Evolutionary conservation across 2,113 vertebrate genomes (phyloP).

Genomic region (Sorex fumeus): DNA sequence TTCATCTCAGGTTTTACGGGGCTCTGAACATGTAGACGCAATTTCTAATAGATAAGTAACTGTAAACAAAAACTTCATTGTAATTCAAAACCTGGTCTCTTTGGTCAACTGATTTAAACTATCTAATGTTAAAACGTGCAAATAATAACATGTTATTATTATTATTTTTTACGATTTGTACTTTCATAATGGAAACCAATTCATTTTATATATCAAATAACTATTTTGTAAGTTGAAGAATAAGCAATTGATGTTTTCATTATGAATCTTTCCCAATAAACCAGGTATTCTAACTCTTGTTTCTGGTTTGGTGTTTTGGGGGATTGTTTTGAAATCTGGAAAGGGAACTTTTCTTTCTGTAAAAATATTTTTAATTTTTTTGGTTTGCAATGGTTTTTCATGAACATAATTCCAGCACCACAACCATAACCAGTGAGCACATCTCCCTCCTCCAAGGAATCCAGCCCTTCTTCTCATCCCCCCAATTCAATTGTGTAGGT

Average conservation of each 20-base stretch:
- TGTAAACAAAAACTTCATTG: conserved; percentile 57
- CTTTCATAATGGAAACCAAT: conserved; percentile 62
- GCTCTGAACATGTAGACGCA: conserved; percentile 41
- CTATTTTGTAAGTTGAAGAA: conserved; percentile 75
- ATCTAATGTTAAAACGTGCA: conserved; percentile 37
- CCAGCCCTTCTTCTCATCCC: no score
- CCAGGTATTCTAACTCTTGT: conserved; percentile 70
- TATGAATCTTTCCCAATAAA: conserved; percentile 85
- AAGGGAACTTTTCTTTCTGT: neutral
- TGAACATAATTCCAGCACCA: no score
- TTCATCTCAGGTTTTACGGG: neutral
- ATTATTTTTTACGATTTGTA: conserved; percentile 78
- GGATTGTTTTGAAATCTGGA: conserved; percentile 13
- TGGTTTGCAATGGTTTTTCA: no score
- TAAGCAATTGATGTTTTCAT: conserved; percentile 73
- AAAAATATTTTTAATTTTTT: no score
- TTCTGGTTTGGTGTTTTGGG: conserved; percentile 65
- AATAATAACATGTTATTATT: conserved; percentile 40
- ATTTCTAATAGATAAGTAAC: conserved; percentile 55
- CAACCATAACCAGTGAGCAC: no score
- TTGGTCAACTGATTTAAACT: conserved; percentile 64
- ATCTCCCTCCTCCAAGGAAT: no score
- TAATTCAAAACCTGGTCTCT: conserved; percentile 73
- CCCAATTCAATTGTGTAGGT: no score
- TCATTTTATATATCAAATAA: conserved; percentile 73